Evolutionary conservation across 2,888 invertebrate genomes (phyloP).

Genomic region (Acleris emargana): DNA sequence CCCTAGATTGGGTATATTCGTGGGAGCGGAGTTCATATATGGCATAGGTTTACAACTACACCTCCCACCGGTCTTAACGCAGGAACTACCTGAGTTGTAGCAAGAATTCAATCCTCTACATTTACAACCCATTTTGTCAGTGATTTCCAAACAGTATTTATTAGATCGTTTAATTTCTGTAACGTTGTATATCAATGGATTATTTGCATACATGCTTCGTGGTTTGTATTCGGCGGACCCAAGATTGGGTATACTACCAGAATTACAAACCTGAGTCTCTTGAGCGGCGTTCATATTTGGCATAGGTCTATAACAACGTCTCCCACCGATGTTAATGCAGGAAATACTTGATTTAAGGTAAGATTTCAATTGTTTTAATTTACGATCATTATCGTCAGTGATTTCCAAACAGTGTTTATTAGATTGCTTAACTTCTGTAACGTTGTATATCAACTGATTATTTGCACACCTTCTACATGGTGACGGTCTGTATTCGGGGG

Average conservation of each 20-base stretch:
- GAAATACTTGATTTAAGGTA: constrained; percentile 28
- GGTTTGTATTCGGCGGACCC: constrained; percentile 40
- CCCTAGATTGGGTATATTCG: constrained; percentile 41
- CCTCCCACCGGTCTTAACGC: constrained; percentile 13
- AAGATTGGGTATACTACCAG: constrained; percentile 41
- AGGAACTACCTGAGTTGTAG: constrained; percentile 24
- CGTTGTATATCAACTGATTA: constrained; percentile 49
- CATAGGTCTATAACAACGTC: constrained; percentile 46
- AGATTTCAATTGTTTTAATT: too few species aligned
- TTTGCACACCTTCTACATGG: constrained; percentile 43
- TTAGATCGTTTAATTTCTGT: constrained; percentile 42
- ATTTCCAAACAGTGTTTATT: constrained; percentile 26
- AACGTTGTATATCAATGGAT: constrained; percentile 49
- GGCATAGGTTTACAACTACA: constrained; percentile 46
- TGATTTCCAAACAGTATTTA: background rate
- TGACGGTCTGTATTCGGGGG: constrained; percentile 41
- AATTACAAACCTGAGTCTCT: constrained; percentile 33
- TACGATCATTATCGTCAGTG: too few species aligned
- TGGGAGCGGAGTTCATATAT: constrained; percentile 18
- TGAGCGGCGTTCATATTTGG: constrained; percentile 21
- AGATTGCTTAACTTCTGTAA: constrained; percentile 41
- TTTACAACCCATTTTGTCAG: too few species aligned
- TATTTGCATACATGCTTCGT: constrained; percentile 44
- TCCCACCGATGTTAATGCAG: constrained; percentile 13
- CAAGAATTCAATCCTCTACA: background rate